These are phyloP conservation scores for Lophochroa leadbeateri DNA, from an alignment of 2,113 vertebrate genomes.

Conservation along the genomic window DNA sequence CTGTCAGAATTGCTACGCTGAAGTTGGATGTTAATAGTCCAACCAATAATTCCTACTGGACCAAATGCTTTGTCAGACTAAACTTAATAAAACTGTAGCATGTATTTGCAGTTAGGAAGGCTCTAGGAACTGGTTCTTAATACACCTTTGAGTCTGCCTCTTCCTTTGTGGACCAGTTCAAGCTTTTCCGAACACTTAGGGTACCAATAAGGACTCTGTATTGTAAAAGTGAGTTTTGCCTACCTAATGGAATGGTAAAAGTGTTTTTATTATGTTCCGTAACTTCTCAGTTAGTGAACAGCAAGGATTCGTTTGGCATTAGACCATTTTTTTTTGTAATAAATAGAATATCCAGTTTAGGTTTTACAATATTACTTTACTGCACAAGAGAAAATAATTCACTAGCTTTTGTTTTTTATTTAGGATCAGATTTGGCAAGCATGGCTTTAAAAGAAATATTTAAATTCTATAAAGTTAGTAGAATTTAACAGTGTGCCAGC, in stretches of 20 bases:
- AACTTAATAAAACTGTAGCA: not conserved
- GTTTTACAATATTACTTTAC: not conserved
- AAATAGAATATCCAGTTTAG: not conserved
- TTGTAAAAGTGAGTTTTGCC: constrained; percentile 28
- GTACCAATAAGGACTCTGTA: not conserved
- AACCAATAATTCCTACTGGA: constrained; percentile 7
- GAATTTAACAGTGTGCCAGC: not conserved
- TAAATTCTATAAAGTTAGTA: not conserved
- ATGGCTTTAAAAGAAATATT: not conserved
- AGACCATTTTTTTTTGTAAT: not conserved
- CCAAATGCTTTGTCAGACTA: not conserved
- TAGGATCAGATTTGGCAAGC: not conserved
- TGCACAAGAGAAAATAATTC: not conserved
- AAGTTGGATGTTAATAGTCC: not conserved
- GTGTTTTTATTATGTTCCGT: not conserved
- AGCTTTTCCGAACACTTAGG: constrained; percentile 11
- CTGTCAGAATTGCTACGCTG: not conserved
- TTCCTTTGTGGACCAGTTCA: constrained; percentile 31
- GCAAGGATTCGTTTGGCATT: not conserved
- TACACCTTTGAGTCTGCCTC: constrained; percentile 31
- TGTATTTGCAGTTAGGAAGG: constrained; percentile 44
- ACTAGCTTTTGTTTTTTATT: not conserved
- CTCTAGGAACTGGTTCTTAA: constrained; percentile 30
- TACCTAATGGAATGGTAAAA: constrained; percentile 27
- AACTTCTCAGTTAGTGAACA: not conserved